Evolutionary conservation across 2,113 vertebrate species (phyloP).

Genomic region (Lycocorax pyrrhopterus): DNA sequence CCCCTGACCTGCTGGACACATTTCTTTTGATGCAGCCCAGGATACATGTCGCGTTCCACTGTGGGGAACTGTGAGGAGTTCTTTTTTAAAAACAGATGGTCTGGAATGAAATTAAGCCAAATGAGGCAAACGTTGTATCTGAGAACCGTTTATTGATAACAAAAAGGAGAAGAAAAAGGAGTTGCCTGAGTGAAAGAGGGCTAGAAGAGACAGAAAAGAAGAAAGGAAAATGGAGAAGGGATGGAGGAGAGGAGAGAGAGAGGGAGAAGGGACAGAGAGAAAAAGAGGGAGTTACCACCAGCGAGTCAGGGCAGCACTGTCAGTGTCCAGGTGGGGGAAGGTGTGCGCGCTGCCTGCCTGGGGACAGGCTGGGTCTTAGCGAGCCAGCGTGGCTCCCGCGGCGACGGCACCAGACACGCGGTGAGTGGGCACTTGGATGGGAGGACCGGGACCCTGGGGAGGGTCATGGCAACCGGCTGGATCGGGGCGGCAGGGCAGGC

Average conservation of each 20-base stretch:
- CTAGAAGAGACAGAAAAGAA: not conserved
- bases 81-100: not conserved
- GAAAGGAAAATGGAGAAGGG: not conserved
- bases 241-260: not conserved
- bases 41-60: not conserved
- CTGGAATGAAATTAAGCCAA: not conserved
- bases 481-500: not conserved
- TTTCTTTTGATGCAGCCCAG: not conserved
- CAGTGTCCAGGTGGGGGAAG: accelerated
- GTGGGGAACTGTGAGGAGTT: not conserved
- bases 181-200: not conserved
- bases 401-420: accelerated
- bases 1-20: not conserved
- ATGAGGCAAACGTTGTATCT: not conserved
- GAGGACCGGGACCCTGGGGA: not conserved
- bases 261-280: not conserved
- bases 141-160: not conserved
- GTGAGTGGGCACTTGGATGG: not conserved
- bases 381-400: too few relatives aligned
- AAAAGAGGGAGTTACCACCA: not conserved
- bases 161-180: not conserved
- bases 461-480: not conserved
- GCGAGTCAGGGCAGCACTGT: not conserved
- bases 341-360: not conserved
- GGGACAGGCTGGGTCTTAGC: not conserved